These are phyloP conservation scores for Bubo blakistoni DNA, from an alignment of 2,113 vertebrate species.

Conservation along the genomic window DNA sequence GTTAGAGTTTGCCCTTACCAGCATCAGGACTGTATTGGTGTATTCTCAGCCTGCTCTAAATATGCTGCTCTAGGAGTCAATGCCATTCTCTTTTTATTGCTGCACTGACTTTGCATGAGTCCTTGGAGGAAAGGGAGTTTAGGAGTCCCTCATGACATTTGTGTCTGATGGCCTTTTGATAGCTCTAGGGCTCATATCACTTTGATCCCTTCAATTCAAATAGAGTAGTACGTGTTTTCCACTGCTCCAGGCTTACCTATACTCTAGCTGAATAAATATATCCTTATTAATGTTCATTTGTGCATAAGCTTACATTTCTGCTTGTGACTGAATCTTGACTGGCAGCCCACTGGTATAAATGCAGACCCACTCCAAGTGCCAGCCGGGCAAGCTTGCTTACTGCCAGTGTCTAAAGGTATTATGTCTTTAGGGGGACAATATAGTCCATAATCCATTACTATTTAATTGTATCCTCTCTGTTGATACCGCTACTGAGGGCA, in stretches of 20 bases:
- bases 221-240: neutral
- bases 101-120: neutral
- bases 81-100: neutral
- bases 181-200: neutral
- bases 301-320: neutral
- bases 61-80: neutral
- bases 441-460: neutral
- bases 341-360: neutral
- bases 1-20: neutral
- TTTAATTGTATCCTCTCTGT: slow-evolving; percentile 29
- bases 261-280: slow-evolving; percentile 13
- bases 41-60: neutral
- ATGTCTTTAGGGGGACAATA: neutral
- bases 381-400: neutral
- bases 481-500: neutral
- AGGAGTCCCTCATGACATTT: neutral
- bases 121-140: neutral
- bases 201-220: neutral
- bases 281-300: neutral
- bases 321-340: neutral
- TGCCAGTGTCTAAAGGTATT: neutral
- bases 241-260: neutral
- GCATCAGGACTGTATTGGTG: neutral
- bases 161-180: neutral
- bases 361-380: neutral